A percentile compares a stretch with the other conserved stretches of the same genome.
Evolutionary conservation across 2,797 vertebrate species (phyloP).

Genomic region (Menidia menidia): DNA sequence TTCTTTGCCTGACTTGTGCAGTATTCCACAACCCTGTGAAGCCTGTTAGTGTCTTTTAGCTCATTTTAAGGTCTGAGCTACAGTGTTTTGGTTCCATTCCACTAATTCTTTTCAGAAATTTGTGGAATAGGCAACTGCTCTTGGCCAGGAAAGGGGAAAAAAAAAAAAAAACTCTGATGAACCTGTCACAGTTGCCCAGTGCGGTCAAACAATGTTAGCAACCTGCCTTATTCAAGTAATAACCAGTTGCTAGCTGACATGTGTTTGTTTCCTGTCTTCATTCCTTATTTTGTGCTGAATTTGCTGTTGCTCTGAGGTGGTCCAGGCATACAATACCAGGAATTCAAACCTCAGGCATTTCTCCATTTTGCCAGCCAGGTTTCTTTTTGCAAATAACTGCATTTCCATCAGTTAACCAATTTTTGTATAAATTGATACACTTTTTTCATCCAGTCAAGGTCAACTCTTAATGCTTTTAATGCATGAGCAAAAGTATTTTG

Average conservation of each 20-base stretch:
- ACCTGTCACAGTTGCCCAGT: background rate
- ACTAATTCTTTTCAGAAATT: too few relatives aligned
- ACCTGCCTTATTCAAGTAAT: background rate
- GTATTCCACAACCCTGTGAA: background rate
- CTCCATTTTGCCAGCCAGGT: slow-evolving; percentile 2
- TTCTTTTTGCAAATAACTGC: slow-evolving; percentile 35
- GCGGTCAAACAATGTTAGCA: background rate
- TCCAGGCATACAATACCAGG: slow-evolving; percentile 42
- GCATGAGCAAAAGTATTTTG: background rate
- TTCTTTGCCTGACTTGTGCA: background rate
- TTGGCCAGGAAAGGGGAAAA: too few relatives aligned
- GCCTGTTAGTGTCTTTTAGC: background rate
- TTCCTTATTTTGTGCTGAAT: slow-evolving; percentile 19
- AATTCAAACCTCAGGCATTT: slow-evolving; percentile 32
- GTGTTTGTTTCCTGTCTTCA: slow-evolving; percentile 1
- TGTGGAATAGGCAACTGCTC: too few relatives aligned
- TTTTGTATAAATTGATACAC: slow-evolving; percentile 21
- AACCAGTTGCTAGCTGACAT: too few relatives aligned
- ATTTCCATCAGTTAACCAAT: slow-evolving; percentile 48
- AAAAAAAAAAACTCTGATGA: too few relatives aligned
- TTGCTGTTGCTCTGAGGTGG: slow-evolving; percentile 31
- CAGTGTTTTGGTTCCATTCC: background rate
- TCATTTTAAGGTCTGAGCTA: background rate
- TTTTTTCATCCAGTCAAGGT: slow-evolving; percentile 41
- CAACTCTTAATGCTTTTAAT: slow-evolving; percentile 6